Base-by-base conservation (phyloP, 2,888 invertebrate species). In the Elegia similella region DNA sequence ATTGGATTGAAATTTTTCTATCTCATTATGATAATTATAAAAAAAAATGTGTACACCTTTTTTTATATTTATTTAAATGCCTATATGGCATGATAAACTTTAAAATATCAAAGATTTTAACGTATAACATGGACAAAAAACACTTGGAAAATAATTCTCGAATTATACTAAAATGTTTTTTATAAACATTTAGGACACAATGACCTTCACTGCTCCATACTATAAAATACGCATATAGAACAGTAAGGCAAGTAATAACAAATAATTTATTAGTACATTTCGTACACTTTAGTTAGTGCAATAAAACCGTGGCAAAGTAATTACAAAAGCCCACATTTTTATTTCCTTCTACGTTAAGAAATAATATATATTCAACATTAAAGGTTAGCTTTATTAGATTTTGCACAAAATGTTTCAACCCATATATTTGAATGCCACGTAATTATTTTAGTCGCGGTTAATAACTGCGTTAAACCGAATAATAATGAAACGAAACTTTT, bases 271-370 rank as follows among this genome's bases (percentile, higher is more conserved):
- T 47, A 47, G n/a, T 7, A 8, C 23, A 13, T n/a, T 13, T n/a
- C 30, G 29, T 47, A 12, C 6, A 38, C 38, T 29, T 47, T 12
- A n/a, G 23, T 47, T 12, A n/a, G 12, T 12, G 29, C 29, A 47
- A 47, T 47, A 47, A 47, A 47, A 29, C 13, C 47, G 29, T 29
- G 13, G 47, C 29, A 47, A 47, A 29, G 23, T 23, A 46, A 46
- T 23, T 23, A 46, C 46, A 46, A 46, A 46, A 46, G 46, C 16
- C 17, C 46, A 23, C 46, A 23, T 16, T 29, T 29, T 16, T 46
- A 23, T 47, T 47, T 47, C n/a, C 38, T 29, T 47, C n/a, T 47
- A 47, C 47, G 29, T 12, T 47, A 47, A 47, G 29, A 6, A 47
- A 13, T 29, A 47, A 47, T 30, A 29, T 29, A 47, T 47, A 29